phyloP scores from a whole-genome alignment of 2,113 vertebrate species.

The Bubo blakistoni region DNA sequence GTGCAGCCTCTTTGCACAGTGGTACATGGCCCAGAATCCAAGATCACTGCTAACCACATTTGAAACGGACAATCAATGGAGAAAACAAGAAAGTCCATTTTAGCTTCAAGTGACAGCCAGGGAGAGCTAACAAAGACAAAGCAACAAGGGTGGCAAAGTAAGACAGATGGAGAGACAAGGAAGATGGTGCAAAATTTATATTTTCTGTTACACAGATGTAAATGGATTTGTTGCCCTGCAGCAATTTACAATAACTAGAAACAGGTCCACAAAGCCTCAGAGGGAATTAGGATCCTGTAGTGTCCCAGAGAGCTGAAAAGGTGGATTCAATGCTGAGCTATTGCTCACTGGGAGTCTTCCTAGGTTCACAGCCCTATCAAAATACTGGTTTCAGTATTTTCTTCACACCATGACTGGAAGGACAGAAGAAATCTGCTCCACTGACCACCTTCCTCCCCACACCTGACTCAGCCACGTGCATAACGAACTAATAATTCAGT shows the following conservation, averaged over 20 bases:
- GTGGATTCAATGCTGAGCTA: background rate
- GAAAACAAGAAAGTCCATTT: background rate
- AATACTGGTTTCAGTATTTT: background rate
- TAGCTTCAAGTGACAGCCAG: background rate
- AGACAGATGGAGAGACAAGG: background rate
- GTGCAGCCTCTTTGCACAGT: background rate
- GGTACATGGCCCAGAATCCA: background rate
- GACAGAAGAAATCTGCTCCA: background rate
- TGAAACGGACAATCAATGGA: background rate
- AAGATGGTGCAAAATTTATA: background rate
- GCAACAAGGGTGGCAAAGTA: background rate
- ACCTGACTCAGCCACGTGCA: background rate
- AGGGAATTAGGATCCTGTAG: background rate
- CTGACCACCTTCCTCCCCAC: background rate
- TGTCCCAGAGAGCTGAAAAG: background rate
- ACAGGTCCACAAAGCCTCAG: background rate
- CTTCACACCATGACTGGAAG: background rate
- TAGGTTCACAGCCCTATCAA: background rate
- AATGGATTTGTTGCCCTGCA: background rate
- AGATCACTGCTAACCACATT: background rate
- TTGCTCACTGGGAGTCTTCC: background rate
- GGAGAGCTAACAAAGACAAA: background rate
- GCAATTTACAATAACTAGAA: background rate
- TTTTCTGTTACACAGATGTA: background rate
- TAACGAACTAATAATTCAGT: conserved; percentile 7